Conservation (phyloP, 1,140 invertebrate species). For the Pararge aegeria region DNA sequence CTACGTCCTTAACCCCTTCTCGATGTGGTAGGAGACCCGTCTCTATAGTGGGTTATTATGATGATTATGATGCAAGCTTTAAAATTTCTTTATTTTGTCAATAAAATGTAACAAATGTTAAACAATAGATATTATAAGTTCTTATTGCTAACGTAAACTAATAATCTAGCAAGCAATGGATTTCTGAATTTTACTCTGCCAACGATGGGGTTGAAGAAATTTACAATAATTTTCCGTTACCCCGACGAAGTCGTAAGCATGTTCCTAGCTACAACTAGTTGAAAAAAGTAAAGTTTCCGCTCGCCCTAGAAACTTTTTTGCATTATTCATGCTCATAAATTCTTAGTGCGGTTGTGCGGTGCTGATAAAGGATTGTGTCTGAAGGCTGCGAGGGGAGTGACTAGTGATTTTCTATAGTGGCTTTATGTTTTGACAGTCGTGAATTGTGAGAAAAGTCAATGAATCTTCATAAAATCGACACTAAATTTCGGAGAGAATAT, state of each 20-base stretch:
- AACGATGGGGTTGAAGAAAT: neutral
- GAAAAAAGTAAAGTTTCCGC: neutral
- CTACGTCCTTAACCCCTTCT: no score
- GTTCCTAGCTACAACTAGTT: neutral
- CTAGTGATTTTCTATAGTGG: neutral
- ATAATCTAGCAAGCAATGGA: neutral
- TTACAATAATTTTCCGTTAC: neutral
- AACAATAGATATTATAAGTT: no score
- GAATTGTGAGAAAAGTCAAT: no score
- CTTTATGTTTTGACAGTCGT: no score
- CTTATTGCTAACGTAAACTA: no score
- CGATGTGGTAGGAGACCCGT: no score
- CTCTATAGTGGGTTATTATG: no score
- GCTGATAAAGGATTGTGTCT: neutral
- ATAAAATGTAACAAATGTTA: no score
- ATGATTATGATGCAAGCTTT: no score
- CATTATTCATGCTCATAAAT: slow-evolving; percentile 49
- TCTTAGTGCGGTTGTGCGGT: slow-evolving; percentile 10
- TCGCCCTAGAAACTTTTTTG: slow-evolving; percentile 25
- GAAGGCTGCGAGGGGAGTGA: neutral
- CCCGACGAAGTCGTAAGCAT: neutral
- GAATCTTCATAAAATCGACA: no score
- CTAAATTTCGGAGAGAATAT: no score
- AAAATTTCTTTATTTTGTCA: no score
- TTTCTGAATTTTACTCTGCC: neutral